Percentiles rank a stretch among this genome's conserved stretches.
These are phyloP conservation scores for Cryptotis parvus DNA, from an alignment of 2,113 vertebrate genomes.

Conservation along the genomic window DNA sequence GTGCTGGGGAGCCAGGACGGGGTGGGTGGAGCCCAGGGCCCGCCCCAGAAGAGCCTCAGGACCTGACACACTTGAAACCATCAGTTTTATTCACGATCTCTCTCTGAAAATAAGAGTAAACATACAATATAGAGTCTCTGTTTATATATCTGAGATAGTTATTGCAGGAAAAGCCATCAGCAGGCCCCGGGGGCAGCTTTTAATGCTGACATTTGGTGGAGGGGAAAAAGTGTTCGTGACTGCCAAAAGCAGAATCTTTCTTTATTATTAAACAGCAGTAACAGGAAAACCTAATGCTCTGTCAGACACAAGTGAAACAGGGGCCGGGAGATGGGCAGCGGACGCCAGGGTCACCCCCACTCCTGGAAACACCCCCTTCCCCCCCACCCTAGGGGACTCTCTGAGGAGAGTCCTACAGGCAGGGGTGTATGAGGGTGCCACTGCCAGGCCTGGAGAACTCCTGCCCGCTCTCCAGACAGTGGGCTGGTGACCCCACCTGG, in stretches of 20 bases:
- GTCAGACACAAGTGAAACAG: slow-evolving; percentile 21
- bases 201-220: slow-evolving; percentile 50
- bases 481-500: not conserved
- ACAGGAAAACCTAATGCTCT: slow-evolving; percentile 60
- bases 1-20: too few relatives aligned
- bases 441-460: not conserved
- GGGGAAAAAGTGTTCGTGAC: slow-evolving; percentile 8
- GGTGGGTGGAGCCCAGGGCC: too few relatives aligned
- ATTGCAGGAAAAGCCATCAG: slow-evolving; percentile 49
- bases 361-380: too few relatives aligned
- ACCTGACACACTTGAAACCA: slow-evolving; percentile 64
- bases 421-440: not conserved
- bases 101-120: slow-evolving; percentile 71
- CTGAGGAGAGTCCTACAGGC: not conserved
- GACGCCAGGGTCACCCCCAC: not conserved
- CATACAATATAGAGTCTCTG: slow-evolving; percentile 77
- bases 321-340: slow-evolving; percentile 18
- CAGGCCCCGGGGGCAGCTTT: slow-evolving; percentile 28
- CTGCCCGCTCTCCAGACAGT: not conserved
- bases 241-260: slow-evolving; percentile 68
- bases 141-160: slow-evolving; percentile 80
- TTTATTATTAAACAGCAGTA: slow-evolving; percentile 80
- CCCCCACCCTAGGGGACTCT: not conserved
- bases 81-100: slow-evolving; percentile 76
- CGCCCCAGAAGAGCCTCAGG: not conserved